phyloP scores from a whole-genome alignment of 2,113 vertebrate genomes.

The Nothobranchius kuhntae region DNA sequence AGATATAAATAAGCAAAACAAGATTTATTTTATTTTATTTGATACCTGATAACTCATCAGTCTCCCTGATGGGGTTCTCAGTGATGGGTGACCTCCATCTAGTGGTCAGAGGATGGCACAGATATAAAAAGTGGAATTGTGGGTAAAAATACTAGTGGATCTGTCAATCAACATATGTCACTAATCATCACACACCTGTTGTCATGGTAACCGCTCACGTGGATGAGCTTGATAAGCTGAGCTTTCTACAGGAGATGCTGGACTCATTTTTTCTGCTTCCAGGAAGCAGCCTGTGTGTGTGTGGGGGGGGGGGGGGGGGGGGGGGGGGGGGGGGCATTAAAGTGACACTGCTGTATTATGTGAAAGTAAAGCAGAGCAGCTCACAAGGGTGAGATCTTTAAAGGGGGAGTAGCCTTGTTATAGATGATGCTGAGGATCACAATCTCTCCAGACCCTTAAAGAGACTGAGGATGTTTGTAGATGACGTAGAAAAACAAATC shows the following conservation, averaged over 20 bases:
- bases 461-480: constrained; percentile 5
- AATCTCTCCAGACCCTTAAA: constrained; percentile 35
- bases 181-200: constrained; percentile 10
- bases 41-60: no score
- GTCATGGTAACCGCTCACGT: constrained; percentile 43
- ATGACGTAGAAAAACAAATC: neutral
- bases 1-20: no score
- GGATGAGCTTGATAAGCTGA: neutral
- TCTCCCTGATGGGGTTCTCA: neutral
- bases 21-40: no score
- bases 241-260: constrained; percentile 41
- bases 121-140: constrained; percentile 11
- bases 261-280: constrained; percentile 38
- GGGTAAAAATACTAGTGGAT: constrained; percentile 6
- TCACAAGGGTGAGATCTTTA: constrained; percentile 61
- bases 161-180: constrained; percentile 26
- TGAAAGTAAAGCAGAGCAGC: constrained; percentile 70
- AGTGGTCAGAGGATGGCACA: constrained; percentile 32
- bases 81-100: constrained; percentile 51
- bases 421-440: constrained; percentile 29
- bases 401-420: constrained; percentile 54
- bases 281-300: constrained; percentile 13
- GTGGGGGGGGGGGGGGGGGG: constrained; percentile 20
- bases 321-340: constrained; percentile 54
- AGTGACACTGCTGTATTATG: constrained; percentile 63